Conservation (phyloP, 2,113 vertebrate genomes). For the Pagrus major region DNA sequence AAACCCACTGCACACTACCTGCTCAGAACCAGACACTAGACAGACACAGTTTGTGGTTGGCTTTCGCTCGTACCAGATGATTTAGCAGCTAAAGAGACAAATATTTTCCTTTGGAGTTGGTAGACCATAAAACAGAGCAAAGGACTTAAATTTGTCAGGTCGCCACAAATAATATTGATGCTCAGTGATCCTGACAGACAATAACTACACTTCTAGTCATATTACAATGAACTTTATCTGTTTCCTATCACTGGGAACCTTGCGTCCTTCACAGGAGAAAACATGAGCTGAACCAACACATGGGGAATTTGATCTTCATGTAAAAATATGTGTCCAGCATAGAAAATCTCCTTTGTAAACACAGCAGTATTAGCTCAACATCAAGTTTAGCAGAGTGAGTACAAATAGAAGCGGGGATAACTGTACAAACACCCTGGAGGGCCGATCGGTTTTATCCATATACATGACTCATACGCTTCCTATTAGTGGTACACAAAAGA, state of each 20-base stretch:
- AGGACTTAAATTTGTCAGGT: neutral
- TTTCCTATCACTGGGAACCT: constrained; percentile 5
- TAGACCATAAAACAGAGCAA: neutral
- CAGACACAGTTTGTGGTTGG: neutral
- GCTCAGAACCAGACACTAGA: neutral
- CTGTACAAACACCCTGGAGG: constrained; percentile 10
- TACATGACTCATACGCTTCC: constrained; percentile 59
- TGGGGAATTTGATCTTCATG: neutral
- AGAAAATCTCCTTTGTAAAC: constrained; percentile 39
- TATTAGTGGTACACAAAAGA: constrained; percentile 42
- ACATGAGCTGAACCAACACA: constrained; percentile 26
- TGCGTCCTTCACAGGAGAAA: neutral
- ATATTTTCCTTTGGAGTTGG: neutral
- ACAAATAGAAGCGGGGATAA: constrained; percentile 40
- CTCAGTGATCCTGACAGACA: neutral
- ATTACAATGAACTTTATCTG: neutral
- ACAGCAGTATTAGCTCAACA: constrained; percentile 7
- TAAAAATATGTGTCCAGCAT: constrained; percentile 30
- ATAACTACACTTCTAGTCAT: neutral
- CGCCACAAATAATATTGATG: neutral
- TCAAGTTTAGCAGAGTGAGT: neutral
- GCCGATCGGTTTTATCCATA: constrained; percentile 18
- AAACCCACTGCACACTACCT: neutral
- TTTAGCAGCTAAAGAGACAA: neutral
- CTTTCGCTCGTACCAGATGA: no score